A percentile compares a stretch with the other conserved stretches of the same genome.
These are phyloP conservation scores for Octopus bimaculoides DNA, from an alignment of 1,140 invertebrate genomes.

Conservation along the genomic window DNA sequence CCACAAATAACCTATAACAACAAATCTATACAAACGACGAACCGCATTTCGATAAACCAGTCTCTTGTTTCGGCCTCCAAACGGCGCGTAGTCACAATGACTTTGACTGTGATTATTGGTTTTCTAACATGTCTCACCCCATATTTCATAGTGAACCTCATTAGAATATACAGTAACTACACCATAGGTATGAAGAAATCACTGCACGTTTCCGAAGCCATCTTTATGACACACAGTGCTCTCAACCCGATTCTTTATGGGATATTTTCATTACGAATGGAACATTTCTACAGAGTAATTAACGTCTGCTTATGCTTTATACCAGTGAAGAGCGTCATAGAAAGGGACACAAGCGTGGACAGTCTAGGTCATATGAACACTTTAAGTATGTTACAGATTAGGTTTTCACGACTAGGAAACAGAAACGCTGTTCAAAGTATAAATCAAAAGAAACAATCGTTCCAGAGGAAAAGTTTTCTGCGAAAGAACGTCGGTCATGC, in stretches of 20 bases:
- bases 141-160: slow-evolving; percentile 53
- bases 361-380: background rate
- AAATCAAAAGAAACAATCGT: background rate
- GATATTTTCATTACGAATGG: slow-evolving; percentile 49
- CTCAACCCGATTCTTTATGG: slow-evolving; percentile 60
- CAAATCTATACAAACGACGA: slow-evolving; percentile 16
- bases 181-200: slow-evolving; percentile 44
- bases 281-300: slow-evolving; percentile 26
- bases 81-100: slow-evolving; percentile 54
- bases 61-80: slow-evolving; percentile 45
- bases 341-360: background rate
- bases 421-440: background rate
- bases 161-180: slow-evolving; percentile 59
- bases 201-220: slow-evolving; percentile 50
- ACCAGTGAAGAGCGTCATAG: background rate
- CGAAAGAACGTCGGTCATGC: background rate
- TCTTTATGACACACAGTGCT: slow-evolving; percentile 57
- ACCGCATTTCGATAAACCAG: slow-evolving; percentile 36
- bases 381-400: background rate
- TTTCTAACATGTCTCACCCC: slow-evolving; percentile 58
- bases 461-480: background rate
- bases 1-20: slow-evolving; percentile 5
- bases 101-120: slow-evolving; percentile 56
- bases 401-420: slow-evolving; percentile 2
- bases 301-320: background rate